These are phyloP conservation scores for Acanthopagrus latus DNA, from an alignment of 2,797 vertebrate species.

Conservation along the genomic window DNA sequence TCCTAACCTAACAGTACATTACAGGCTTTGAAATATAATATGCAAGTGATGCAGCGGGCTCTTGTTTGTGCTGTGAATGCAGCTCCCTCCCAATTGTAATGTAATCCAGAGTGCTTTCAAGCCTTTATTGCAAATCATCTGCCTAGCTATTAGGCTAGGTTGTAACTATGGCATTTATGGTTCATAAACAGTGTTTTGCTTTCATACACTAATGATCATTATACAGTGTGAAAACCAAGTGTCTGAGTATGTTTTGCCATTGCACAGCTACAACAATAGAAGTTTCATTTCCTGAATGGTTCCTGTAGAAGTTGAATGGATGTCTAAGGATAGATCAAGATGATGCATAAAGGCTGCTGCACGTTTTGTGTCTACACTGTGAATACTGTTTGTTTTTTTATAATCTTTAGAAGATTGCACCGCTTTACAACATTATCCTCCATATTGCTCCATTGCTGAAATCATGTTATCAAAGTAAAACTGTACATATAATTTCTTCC, in stretches of 20 bases:
- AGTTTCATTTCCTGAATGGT: not conserved
- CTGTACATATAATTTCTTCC: not conserved
- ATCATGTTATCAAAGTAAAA: not conserved
- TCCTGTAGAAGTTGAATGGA: constrained; percentile 5
- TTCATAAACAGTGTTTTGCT: constrained; percentile 73
- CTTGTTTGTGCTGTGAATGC: constrained; percentile 62
- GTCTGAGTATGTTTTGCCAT: constrained; percentile 51
- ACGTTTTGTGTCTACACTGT: not conserved
- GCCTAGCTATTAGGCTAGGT: constrained; percentile 56
- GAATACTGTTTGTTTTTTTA: not conserved
- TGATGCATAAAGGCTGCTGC: not conserved
- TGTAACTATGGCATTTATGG: constrained; percentile 71
- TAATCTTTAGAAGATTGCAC: constrained; percentile 6
- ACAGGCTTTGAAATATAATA: constrained; percentile 55
- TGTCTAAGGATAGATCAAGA: constrained; percentile 8
- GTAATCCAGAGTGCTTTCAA: constrained; percentile 71
- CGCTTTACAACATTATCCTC: not conserved
- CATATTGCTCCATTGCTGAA: not conserved
- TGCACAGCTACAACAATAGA: constrained; percentile 23
- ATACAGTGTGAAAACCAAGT: constrained; percentile 57
- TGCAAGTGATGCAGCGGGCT: constrained; percentile 34
- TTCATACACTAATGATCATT: constrained; percentile 75
- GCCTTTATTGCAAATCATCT: constrained; percentile 73
- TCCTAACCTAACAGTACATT: constrained; percentile 42
- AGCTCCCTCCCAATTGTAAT: constrained; percentile 60